phyloP scores from a whole-genome alignment of 1,140 invertebrate genomes.

The Calliphora vicina region DNA sequence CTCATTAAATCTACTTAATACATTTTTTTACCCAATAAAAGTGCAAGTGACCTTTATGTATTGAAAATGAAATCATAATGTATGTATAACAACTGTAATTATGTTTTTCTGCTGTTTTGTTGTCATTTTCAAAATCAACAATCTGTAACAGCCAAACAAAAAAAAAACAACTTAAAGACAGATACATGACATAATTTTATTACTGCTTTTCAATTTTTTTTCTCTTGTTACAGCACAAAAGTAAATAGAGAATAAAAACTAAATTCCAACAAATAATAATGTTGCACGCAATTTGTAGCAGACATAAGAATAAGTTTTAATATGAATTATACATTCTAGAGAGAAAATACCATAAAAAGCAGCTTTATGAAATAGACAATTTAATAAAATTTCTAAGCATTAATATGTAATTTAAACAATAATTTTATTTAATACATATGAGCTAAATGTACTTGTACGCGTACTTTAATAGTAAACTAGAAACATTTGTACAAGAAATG shows the following conservation, averaged over 20 bases:
- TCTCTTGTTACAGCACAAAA: not conserved
- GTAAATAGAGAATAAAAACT: too few relatives aligned
- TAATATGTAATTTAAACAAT: too few relatives aligned
- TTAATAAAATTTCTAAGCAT: too few relatives aligned
- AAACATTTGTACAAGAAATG: too few relatives aligned
- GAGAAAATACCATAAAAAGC: too few relatives aligned
- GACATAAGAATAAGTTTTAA: not conserved
- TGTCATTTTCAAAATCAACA: constrained; percentile 61
- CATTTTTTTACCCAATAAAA: too few relatives aligned
- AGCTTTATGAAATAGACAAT: too few relatives aligned
- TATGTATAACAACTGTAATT: not conserved
- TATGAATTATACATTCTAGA: not conserved
- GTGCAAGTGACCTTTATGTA: not conserved
- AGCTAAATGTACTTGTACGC: too few relatives aligned
- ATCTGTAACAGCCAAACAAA: constrained; percentile 55
- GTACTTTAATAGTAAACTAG: not conserved
- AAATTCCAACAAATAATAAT: not conserved
- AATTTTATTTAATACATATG: too few relatives aligned
- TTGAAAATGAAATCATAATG: not conserved
- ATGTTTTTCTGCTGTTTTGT: not conserved
- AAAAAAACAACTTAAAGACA: constrained; percentile 7
- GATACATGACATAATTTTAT: constrained; percentile 31
- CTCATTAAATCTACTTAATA: too few relatives aligned
- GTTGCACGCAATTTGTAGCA: not conserved
- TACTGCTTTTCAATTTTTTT: not conserved